Base-by-base conservation (phyloP, 2,888 invertebrate genomes). In the Thera obeliscata region DNA sequence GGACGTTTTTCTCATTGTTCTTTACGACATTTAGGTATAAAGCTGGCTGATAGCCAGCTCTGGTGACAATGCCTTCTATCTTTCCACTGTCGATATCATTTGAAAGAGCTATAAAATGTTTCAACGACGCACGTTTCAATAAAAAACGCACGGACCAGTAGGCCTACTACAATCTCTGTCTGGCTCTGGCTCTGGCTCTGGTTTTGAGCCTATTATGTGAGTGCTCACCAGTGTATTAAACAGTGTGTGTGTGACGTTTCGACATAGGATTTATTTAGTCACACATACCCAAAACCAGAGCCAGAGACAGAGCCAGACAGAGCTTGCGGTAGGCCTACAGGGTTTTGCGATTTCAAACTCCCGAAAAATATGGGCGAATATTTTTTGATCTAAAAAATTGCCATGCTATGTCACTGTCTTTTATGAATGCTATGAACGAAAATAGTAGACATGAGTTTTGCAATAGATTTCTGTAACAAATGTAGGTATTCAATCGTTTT, bases 81-180 rank as follows among this genome's bases (percentile, higher is more conserved):
- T 85, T 84, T 84, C 78, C 76, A 76, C 78, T 76, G 81, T 84
- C 85, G 81, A 84, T 87, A 81, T 81, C 84, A 81, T 86, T 85
- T 81, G 68, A 77, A 76, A 79, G 69, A 75, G 74, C 73, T 70
- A 79, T 77, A 78, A 80, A 77, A 76, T 67, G 67, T 73, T 74
- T 75, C 76, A 76, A 69, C 66, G 68, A 71, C 72, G 69, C 70
- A 71, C 65, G 76, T 73, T 74, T 70, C 74, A 65, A 70, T 71
- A 73, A 74, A 80, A 77, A 70, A 69, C 66, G 56, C 49, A 61
- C 68, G 61, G 70, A 67, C 66, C 66, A 59, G 22, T 22, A 22
- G 22, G 22, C 22, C 22, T 22, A 22, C 0, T 1, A 22, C 22
- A 22, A 22, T 0, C 1, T 22, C 22, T 22, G 22, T 22, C 22